Evolutionary conservation across 2,888 invertebrate species (phyloP).

Genomic region (Invenusta paracnida): DNA sequence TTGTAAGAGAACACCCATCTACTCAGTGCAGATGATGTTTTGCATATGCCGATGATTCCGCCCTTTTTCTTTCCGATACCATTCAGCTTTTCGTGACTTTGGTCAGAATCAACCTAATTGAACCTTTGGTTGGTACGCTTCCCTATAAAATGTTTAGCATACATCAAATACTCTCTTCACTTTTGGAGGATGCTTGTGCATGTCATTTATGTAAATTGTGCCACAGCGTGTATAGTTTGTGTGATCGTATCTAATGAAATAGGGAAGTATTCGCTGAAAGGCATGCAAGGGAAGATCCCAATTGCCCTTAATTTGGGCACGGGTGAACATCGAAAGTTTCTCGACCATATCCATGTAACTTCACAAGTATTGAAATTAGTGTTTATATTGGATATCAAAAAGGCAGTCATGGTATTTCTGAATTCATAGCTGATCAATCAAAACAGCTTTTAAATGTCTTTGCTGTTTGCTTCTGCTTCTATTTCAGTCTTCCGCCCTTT

Average conservation of each 20-base stretch:
- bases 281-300: neutral
- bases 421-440: neutral
- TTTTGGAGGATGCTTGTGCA: too few species aligned
- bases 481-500: too few species aligned
- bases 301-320: neutral
- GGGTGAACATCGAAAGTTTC: neutral
- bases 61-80: slow-evolving; percentile 36
- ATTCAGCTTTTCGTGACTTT: slow-evolving; percentile 41
- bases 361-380: neutral
- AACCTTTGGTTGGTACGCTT: neutral
- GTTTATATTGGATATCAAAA: neutral
- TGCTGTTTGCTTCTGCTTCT: neutral
- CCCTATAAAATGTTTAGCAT: neutral
- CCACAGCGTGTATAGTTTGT: neutral
- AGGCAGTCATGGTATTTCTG: neutral
- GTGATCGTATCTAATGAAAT: neutral
- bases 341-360: neutral
- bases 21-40: slow-evolving; percentile 38
- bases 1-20: slow-evolving; percentile 44
- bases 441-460: neutral
- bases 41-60: slow-evolving; percentile 42
- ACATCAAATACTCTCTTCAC: too few species aligned
- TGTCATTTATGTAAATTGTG: too few species aligned
- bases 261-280: neutral
- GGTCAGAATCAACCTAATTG: slow-evolving; percentile 43